Conservation (phyloP, 2,113 vertebrate species). For the Xenopus borealis region DNA sequence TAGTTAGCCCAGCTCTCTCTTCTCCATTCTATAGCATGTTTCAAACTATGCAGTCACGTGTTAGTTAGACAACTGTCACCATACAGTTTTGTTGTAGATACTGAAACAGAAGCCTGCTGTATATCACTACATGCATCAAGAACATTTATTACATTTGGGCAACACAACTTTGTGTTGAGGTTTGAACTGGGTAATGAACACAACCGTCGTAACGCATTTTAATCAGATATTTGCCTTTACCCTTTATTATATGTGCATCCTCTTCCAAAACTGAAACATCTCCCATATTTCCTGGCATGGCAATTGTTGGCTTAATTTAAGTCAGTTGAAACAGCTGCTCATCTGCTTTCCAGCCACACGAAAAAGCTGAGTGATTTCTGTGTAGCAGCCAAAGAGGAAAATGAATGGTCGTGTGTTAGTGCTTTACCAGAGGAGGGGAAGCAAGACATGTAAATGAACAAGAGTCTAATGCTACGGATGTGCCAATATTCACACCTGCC, state of each 20-base stretch:
- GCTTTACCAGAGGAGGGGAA: conserved; percentile 42
- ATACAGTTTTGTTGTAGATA: too few species aligned
- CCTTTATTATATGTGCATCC: conserved; percentile 26
- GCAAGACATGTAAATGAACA: conserved; percentile 46
- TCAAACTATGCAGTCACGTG: too few species aligned
- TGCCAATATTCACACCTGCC: conserved; percentile 47
- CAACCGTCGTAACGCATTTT: conserved; percentile 20
- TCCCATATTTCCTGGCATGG: conserved; percentile 31
- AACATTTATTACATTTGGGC: too few species aligned
- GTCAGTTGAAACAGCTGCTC: conserved; percentile 42
- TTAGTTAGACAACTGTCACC: too few species aligned
- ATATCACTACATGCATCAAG: too few species aligned
- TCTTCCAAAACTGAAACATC: conserved; percentile 37
- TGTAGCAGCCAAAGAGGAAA: conserved; percentile 44
- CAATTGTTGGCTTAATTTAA: conserved; percentile 42
- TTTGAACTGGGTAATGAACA: not conserved
- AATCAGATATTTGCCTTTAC: conserved; percentile 21
- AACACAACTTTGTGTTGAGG: too few species aligned
- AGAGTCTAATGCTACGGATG: conserved; percentile 45
- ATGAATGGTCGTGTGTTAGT: conserved; percentile 43
- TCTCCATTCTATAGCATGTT: too few species aligned
- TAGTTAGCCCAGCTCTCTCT: too few species aligned
- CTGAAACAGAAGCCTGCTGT: too few species aligned
- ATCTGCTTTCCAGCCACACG: conserved; percentile 45
- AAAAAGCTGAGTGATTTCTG: conserved; percentile 45